phyloP scores from a whole-genome alignment of 2,888 invertebrate species.

The Melanargia galathea region DNA sequence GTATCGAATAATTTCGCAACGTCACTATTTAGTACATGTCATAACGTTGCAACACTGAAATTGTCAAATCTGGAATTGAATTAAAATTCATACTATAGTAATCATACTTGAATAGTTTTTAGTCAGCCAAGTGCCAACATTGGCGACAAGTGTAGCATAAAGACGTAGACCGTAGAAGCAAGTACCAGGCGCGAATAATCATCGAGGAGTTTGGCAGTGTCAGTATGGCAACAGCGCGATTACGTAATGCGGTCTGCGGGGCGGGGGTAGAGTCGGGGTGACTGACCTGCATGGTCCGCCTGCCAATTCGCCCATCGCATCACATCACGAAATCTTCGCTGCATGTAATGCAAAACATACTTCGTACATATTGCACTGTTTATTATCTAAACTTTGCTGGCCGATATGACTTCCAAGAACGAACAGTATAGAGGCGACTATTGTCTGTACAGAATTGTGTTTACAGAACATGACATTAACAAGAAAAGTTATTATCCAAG shows the following conservation, averaged over 20 bases:
- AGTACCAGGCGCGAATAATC: conserved; percentile 61
- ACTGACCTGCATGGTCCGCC: conserved; percentile 74
- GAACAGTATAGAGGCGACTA: conserved; percentile 1
- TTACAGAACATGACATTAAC: conserved; percentile 25
- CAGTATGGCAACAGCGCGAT: conserved; percentile 73
- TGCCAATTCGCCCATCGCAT: conserved; percentile 79
- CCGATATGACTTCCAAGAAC: conserved; percentile 16
- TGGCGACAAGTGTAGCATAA: conserved; percentile 15
- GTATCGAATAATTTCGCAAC: too few relatives aligned
- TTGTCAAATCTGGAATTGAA: too few relatives aligned
- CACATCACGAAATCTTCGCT: conserved; percentile 73
- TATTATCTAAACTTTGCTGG: conserved; percentile 3
- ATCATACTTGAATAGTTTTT: neutral
- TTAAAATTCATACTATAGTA: too few relatives aligned
- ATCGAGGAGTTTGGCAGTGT: conserved; percentile 69
- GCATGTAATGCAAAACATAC: conserved; percentile 54
- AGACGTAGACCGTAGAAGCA: conserved; percentile 46
- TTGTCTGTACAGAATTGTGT: neutral
- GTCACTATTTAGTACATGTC: too few relatives aligned
- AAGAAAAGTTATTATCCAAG: conserved; percentile 15
- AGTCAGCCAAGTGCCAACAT: conserved; percentile 1
- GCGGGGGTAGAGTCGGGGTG: conserved; percentile 55
- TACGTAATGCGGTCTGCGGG: conserved; percentile 64
- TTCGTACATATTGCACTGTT: conserved; percentile 26
- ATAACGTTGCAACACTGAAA: too few relatives aligned